These are phyloP conservation scores for Anomalospiza imberbis DNA, from an alignment of 2,797 vertebrate genomes.

Conservation along the genomic window DNA sequence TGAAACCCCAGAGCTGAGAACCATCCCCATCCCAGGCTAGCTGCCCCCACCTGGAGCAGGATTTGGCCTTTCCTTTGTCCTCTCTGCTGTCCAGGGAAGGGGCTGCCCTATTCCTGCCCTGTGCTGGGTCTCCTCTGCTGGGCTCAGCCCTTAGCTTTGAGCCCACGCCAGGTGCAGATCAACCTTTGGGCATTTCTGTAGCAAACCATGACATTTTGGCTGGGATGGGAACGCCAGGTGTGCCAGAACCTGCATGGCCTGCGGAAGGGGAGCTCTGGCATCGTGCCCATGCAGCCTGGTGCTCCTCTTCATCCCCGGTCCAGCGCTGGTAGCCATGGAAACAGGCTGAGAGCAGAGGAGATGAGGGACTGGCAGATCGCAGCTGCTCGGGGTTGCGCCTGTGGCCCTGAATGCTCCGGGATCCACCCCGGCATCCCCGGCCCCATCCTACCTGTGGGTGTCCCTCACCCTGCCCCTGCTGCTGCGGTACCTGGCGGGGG, in stretches of 20 bases:
- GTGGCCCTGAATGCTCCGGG: background rate
- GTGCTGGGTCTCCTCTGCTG: rapidly evolving
- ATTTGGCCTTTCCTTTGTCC: background rate
- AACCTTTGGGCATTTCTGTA: background rate
- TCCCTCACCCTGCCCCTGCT: background rate
- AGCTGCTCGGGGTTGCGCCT: background rate
- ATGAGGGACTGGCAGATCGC: slow-evolving; percentile 8
- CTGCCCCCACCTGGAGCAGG: background rate
- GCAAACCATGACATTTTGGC: background rate
- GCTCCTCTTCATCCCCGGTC: slow-evolving; percentile 69
- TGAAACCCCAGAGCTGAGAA: background rate
- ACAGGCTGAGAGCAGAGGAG: slow-evolving; percentile 66
- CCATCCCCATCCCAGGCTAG: background rate
- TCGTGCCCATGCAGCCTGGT: background rate
- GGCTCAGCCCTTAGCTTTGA: background rate
- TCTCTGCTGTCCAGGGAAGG: background rate
- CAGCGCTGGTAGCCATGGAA: slow-evolving; percentile 73
- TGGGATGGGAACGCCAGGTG: background rate
- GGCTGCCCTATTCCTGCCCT: background rate
- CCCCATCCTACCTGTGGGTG: background rate
- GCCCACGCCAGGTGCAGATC: background rate
- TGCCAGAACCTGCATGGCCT: background rate
- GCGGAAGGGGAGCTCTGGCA: background rate
- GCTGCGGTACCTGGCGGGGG: rapidly evolving
- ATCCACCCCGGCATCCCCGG: background rate